phyloP scores from a whole-genome alignment of 2,888 invertebrate species.

The Drosophila fulvimacula region DNA sequence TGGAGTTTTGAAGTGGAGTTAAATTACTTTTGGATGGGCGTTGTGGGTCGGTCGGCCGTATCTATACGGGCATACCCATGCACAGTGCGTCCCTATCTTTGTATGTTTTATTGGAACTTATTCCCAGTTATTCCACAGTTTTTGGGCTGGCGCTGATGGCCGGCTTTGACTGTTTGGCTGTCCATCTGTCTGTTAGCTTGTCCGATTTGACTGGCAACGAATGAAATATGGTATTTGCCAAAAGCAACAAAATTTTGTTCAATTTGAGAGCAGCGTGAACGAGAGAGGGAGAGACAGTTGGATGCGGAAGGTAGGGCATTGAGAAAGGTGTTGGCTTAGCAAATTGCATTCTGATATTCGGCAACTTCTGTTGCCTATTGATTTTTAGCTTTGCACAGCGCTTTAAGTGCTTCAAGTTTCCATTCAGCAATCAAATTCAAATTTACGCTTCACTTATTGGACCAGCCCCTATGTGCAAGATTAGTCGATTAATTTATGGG shows the following conservation, averaged over 20 bases:
- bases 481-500: slow-evolving; percentile 77
- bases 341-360: slow-evolving; percentile 74
- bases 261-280: slow-evolving; percentile 45
- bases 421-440: slow-evolving; percentile 30
- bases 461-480: slow-evolving; percentile 50
- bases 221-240: slow-evolving; percentile 74
- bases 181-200: slow-evolving; percentile 76
- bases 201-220: slow-evolving; percentile 78
- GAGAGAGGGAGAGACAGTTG: neutral
- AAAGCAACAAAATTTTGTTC: slow-evolving; percentile 49
- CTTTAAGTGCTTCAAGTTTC: slow-evolving; percentile 33
- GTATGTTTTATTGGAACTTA: slow-evolving; percentile 67
- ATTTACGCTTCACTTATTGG: slow-evolving; percentile 41
- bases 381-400: slow-evolving; percentile 45
- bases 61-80: slow-evolving; percentile 32
- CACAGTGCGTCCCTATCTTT: slow-evolving; percentile 43
- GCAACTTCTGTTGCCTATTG: slow-evolving; percentile 72
- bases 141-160: slow-evolving; percentile 41
- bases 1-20: slow-evolving; percentile 77
- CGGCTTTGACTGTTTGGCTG: slow-evolving; percentile 61
- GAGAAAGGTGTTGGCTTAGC: slow-evolving; percentile 64
- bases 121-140: slow-evolving; percentile 65
- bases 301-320: slow-evolving; percentile 3
- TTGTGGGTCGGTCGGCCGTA: slow-evolving; percentile 26
- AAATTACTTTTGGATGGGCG: slow-evolving; percentile 70